Evolutionary conservation across 2,888 invertebrate species (phyloP), one percentile per base, ranked within the genome.

Genomic region (Falcaria lacertinaria): DNA sequence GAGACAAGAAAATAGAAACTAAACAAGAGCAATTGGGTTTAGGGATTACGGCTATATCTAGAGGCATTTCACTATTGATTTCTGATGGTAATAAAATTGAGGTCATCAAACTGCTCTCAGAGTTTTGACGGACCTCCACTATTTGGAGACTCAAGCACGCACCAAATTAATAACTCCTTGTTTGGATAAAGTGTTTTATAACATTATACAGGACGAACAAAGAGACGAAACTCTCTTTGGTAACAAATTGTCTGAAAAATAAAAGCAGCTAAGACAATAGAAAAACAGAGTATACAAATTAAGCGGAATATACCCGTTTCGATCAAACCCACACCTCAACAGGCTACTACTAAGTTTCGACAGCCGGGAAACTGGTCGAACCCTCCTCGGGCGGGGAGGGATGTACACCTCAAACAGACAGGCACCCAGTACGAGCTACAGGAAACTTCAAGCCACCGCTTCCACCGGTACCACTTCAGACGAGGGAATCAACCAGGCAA

Each of bases 201-300:
- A 44, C 7, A 44, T 50, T 11, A 36, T 50, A 1, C 6, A 16
- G 3, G 44, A 44, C 13, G 43, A 41, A 0, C 37, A 49, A 25
- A 44, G 48, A 16, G 52, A 52, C 13, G 15, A 39, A 0, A 39
- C 28, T 4, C 33, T 50, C 2, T 53, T 53, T 33, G 53, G 49
- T 2, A 36, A 22, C 6, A 41, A 44, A 11, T 16, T 47, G 1
- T 34, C 36, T 1, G 50, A 14, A 52, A 47, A 42, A 52, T 48
- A 32, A 52, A 47, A 15, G 42, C 45, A 6, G 36, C 39, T 0
- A 47, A 52, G 15, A 37, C 48, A 5, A 48, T 46, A 0, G 51
- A 51, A 13, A 36, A 36, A 28, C 48, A 46, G 6, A 44, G 51
- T 0, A 16, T 51, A 2, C 48, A 47, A 7, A 44, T 51, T 2